Base-by-base conservation (phyloP, 1,140 invertebrate species). In the Drosophila bocki region DNA sequence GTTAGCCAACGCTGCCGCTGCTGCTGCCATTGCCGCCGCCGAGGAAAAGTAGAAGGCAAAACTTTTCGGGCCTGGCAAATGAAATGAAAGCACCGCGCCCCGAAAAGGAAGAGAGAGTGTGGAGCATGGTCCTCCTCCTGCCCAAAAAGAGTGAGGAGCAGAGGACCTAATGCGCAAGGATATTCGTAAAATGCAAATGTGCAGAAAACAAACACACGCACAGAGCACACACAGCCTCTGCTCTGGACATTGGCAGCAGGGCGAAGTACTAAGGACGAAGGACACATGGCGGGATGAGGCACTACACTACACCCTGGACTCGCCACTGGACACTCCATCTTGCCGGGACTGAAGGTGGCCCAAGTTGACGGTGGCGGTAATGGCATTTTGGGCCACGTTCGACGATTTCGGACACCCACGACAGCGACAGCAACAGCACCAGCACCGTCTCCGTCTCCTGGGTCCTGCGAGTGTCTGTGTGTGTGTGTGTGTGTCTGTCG, bases 171-270 rank as follows among this genome's bases (percentile, higher is more conserved):
- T 91, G 85, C 88, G 90, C 91, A 91, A 91, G 88, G 88, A 91
- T 91, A 91, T 91, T 91, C 84, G 90, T 91, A 90, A 91, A 91
- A 91, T 91, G 88, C 90, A 91, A 91, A 91, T 91, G 83, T 86
- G 90, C 86, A 82, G 85, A 88, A 86, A 80, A 84, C 81, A 86
- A 75, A 76, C 75, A 91, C 69, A 70, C 70, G 60, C 83, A 75
- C 56, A 63, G 45, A 60, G 63, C 56, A 51, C 45, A 60, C 33
- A 41, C 50, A 68, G 51, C 39, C 57, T 57, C 29, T 45, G 62
- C 35, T 63, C 17, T 56, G 62, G 51, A 58, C 35, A 59, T 29
- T 42, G 22, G 19, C 42, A 37, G 65, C 44, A 17, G 67, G 22
- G 29, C 32, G 42, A 19, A 63, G 59, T 33, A 33, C 47, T 62